Conservation (phyloP, 2,888 invertebrate genomes). For the Ctena decussata region DNA sequence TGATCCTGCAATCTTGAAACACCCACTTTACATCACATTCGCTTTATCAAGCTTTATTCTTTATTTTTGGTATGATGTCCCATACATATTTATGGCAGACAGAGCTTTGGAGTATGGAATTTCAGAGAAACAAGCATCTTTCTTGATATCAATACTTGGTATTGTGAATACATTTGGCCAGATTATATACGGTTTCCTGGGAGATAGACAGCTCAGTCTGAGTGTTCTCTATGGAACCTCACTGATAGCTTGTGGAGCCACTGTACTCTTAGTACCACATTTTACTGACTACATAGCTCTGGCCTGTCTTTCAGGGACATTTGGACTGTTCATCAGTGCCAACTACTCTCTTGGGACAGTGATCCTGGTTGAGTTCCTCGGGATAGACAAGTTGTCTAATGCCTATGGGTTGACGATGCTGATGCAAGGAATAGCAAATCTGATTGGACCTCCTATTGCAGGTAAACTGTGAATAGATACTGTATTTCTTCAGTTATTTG, state of each 20-base stretch:
- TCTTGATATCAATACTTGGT: constrained; percentile 93
- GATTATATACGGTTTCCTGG: constrained; percentile 93
- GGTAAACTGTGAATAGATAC: too few relatives aligned
- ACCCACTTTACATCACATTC: constrained; percentile 87
- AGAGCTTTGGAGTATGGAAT: constrained; percentile 90
- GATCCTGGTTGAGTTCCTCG: constrained; percentile 95
- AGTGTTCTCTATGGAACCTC: constrained; percentile 94
- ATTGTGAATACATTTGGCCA: constrained; percentile 94
- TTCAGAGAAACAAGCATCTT: constrained; percentile 88
- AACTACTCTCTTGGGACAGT: constrained; percentile 95
- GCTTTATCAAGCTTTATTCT: constrained; percentile 95
- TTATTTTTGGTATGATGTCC: constrained; percentile 89
- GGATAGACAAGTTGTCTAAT: constrained; percentile 96
- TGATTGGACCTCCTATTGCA: constrained; percentile 95
- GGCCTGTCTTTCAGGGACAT: constrained; percentile 86
- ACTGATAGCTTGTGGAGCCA: constrained; percentile 88
- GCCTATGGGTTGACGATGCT: constrained; percentile 95
- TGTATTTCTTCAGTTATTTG: too few relatives aligned
- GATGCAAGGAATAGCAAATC: constrained; percentile 96
- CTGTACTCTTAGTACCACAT: constrained; percentile 81
- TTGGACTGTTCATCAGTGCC: constrained; percentile 96
- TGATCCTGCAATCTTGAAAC: constrained; percentile 80
- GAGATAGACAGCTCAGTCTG: constrained; percentile 94
- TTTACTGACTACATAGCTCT: constrained; percentile 74
- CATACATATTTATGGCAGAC: constrained; percentile 97